phyloP scores from a whole-genome alignment of 2,888 invertebrate genomes.

The Embidobia sp. region DNA sequence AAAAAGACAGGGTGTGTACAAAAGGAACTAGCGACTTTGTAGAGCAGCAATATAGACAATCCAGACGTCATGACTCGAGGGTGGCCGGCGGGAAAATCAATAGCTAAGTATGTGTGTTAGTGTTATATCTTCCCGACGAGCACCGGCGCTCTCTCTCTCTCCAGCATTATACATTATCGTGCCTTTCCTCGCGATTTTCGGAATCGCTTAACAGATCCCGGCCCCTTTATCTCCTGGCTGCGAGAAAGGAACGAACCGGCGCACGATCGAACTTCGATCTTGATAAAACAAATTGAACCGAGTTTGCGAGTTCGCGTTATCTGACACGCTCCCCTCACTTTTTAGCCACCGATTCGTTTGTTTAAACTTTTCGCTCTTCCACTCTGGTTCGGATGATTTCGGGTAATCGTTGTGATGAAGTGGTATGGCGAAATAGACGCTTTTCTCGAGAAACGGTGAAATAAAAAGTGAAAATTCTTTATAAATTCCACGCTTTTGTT shows the following conservation, averaged over 20 bases:
- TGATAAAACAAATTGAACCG: neutral
- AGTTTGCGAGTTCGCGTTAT: neutral
- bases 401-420: too few relatives aligned
- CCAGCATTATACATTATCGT: slow-evolving; percentile 19
- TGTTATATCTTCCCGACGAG: slow-evolving; percentile 70
- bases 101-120: slow-evolving; percentile 75
- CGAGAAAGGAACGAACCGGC: too few relatives aligned
- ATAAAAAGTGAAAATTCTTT: too few relatives aligned
- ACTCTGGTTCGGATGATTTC: too few relatives aligned
- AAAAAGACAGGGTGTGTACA: slow-evolving; percentile 52
- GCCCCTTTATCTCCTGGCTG: neutral
- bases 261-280: slow-evolving; percentile 4
- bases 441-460: too few relatives aligned
- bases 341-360: neutral
- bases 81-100: slow-evolving; percentile 73
- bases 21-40: slow-evolving; percentile 59
- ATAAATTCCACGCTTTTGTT: too few relatives aligned
- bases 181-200: slow-evolving; percentile 35
- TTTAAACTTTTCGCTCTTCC: neutral
- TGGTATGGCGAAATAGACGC: too few relatives aligned
- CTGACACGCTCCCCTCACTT: too few relatives aligned
- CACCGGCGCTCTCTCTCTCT: neutral
- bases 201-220: slow-evolving; percentile 15
- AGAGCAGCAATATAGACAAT: slow-evolving; percentile 61
- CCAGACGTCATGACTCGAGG: slow-evolving; percentile 66